Conservation (phyloP, 2,113 vertebrate genomes). For the Lasiurus cinereus region DNA sequence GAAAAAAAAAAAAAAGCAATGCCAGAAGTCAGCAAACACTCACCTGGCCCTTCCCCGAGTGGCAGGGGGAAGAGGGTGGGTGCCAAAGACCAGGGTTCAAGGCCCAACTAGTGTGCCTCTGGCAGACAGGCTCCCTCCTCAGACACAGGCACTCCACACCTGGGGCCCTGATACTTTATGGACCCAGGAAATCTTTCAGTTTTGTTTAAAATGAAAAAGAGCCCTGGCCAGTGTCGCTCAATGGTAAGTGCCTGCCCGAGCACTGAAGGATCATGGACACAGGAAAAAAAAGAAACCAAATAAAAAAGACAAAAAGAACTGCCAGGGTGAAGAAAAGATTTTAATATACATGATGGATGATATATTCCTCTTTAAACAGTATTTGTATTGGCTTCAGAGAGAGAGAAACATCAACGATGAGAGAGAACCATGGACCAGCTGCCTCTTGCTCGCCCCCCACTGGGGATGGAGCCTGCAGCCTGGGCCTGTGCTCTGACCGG, state of each 20-base stretch:
- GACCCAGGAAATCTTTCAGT: neutral
- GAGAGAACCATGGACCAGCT: too few species aligned
- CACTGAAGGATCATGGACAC: too few species aligned
- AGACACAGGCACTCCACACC: neutral
- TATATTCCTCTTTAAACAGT: neutral
- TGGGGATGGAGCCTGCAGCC: too few species aligned
- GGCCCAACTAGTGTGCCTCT: neutral
- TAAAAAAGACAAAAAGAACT: neutral
- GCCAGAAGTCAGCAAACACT: neutral
- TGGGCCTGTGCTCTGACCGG: too few species aligned
- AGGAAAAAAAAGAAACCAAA: neutral
- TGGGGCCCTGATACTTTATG: neutral
- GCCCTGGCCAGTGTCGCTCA: too few species aligned
- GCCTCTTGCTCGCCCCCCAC: too few species aligned
- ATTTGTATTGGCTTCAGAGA: too few species aligned
- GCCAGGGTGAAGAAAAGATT: neutral
- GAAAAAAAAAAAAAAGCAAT: neutral
- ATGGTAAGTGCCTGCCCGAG: too few species aligned
- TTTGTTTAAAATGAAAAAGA: slow-evolving; percentile 23
- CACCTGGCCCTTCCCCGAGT: neutral
- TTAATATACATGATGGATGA: neutral
- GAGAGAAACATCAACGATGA: too few species aligned
- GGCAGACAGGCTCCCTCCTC: neutral
- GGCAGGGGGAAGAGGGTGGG: neutral
- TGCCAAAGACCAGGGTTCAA: neutral